Percentiles rank a stretch among this genome's conserved stretches.
These are phyloP conservation scores for Coregonus clupeaformis DNA, from an alignment of 2,113 vertebrate species.

Conservation along the genomic window DNA sequence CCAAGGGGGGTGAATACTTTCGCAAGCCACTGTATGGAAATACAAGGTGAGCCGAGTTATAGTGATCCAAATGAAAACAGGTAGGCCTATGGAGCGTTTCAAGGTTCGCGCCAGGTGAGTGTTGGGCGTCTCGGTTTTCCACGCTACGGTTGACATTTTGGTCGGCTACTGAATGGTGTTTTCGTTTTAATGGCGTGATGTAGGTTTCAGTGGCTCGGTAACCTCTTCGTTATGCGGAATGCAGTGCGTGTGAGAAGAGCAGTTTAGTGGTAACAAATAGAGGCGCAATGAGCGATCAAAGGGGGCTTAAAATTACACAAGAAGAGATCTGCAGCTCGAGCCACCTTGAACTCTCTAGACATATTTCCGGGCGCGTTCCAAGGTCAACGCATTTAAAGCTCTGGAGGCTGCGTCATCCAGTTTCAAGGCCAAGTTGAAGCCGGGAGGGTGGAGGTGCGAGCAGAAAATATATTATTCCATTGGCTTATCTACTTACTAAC, in stretches of 20 bases:
- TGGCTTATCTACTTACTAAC: not conserved
- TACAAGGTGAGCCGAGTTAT: too few relatives aligned
- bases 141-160: conserved; percentile 46
- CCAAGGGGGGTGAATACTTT: too few relatives aligned
- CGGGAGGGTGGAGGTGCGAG: conserved; percentile 49
- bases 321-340: conserved; percentile 40
- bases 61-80: too few relatives aligned
- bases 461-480: conserved; percentile 4
- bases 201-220: conserved; percentile 34
- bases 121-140: conserved; percentile 11
- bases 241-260: not conserved
- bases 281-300: conserved; percentile 19
- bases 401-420: conserved; percentile 62
- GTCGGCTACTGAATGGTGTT: conserved; percentile 1
- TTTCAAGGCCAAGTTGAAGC: conserved; percentile 73
- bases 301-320: not conserved
- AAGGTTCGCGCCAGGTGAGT: not conserved
- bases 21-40: too few relatives aligned
- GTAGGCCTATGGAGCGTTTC: too few relatives aligned
- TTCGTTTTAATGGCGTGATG: conserved; percentile 37
- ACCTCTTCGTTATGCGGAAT: conserved; percentile 6
- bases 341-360: conserved; percentile 31
- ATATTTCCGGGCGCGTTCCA: conserved; percentile 39
- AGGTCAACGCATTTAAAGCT: conserved; percentile 61
- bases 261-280: not conserved